Evolutionary conservation across 2,113 vertebrate genomes (phyloP), one percentile per base, ranked within the genome.

Genomic region (Ptilorrhoa leucosticta): DNA sequence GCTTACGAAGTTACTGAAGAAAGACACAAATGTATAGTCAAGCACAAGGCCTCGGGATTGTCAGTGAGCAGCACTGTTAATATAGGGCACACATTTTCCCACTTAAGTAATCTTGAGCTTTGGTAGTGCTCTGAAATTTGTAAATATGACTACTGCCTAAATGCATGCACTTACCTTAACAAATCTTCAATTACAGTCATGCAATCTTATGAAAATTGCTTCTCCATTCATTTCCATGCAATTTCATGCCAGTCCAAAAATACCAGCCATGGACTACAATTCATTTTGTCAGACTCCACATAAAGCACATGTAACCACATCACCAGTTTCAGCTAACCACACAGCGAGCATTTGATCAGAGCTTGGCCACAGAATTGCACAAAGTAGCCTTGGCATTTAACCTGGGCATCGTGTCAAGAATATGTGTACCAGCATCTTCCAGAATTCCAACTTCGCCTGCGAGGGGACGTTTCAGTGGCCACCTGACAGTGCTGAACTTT

Each of bases 401-500:
- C 95, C 75, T 95, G 90, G 76, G 88, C 64, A 92, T 57, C 70
- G 75, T 15, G 6, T 90, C 60, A 94, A 75, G 56, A 90, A 87
- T 58, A 63, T 13, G 9, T 56, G 66, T 37, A 75, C 79, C 48
- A 37, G 31, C 57, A 95, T 97, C 76, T 42, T 92, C 71, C 97
- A 96, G 93, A 81, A 51, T 84, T 94, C 37, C 73, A 63, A 5
- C 80, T 94, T 45, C 66, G 60, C 76, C 71, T 94, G 61, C 27
- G 86, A 97, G 51, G 86, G 63, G 45, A 95, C 75, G 73, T 85
- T 92, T 81, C 72, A 54, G 65, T 51, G 75, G 94, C 93, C 57
- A 94, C 71, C 89, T 97, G 85, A 90, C 68, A 94, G 86, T 58
- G 94, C 70, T 89, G 94, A 97, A 90, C 78, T 93, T 97, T 96